phyloP scores from a whole-genome alignment of 1,140 invertebrate species.

The Calephelis virginiensis region DNA sequence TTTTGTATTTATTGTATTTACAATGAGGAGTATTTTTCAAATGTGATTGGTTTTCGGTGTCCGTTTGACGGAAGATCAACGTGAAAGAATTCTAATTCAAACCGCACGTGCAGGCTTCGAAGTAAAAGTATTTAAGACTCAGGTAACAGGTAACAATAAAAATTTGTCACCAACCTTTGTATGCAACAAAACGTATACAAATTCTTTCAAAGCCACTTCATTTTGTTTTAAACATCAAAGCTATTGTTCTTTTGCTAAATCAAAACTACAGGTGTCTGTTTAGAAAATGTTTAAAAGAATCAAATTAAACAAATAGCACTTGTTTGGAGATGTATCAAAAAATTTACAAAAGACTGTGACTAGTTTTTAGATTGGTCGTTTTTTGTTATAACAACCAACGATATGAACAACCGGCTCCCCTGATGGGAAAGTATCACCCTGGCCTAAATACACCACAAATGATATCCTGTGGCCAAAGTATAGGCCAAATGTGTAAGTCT shows the following conservation, averaged over 20 bases:
- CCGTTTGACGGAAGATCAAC: slow-evolving; percentile 7
- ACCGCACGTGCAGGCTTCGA: slow-evolving; percentile 3
- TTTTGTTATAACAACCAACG: too few relatives aligned
- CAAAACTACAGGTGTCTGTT: slow-evolving; percentile 4
- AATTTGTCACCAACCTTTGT: slow-evolving; percentile 4
- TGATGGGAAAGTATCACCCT: too few relatives aligned
- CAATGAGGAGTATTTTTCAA: not conserved
- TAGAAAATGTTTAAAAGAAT: not conserved
- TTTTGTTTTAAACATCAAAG: not conserved
- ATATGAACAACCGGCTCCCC: too few relatives aligned
- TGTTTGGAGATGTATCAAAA: not conserved
- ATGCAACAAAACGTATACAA: not conserved
- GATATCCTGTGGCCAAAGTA: too few relatives aligned
- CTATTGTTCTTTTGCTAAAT: not conserved
- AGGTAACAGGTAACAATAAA: slow-evolving; percentile 1
- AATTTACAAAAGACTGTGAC: not conserved
- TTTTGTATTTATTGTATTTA: too few relatives aligned
- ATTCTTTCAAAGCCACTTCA: not conserved
- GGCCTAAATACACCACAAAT: too few relatives aligned
- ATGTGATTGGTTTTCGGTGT: slow-evolving; percentile 24
- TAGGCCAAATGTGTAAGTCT: too few relatives aligned
- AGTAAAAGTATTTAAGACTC: not conserved
- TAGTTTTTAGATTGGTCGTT: too few relatives aligned
- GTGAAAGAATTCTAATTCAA: slow-evolving; percentile 5
- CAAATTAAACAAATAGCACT: not conserved